phyloP scores from a whole-genome alignment of 2,797 vertebrate genomes.

The Threskiornis aethiopicus region DNA sequence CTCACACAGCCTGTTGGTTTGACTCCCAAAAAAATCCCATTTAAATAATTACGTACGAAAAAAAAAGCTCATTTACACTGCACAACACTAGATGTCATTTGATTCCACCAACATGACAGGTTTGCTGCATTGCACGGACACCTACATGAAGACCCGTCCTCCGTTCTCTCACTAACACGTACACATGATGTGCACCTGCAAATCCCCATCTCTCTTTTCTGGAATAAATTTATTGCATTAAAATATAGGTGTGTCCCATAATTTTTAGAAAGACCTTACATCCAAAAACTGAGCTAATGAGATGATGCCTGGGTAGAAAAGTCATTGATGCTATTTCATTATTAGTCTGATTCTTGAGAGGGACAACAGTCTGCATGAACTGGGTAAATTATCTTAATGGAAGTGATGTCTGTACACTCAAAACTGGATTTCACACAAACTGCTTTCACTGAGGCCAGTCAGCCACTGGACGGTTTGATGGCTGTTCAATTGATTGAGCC shows the following conservation, averaged over 20 bases:
- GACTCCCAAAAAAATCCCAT: neutral
- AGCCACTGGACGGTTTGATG: neutral
- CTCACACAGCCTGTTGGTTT: neutral
- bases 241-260: neutral
- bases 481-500: neutral
- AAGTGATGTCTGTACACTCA: neutral
- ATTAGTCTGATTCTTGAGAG: neutral
- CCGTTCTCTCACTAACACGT: neutral
- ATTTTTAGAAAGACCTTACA: neutral
- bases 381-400: neutral
- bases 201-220: neutral
- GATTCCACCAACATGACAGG: neutral
- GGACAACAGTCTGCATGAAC: neutral
- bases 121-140: neutral
- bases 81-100: neutral
- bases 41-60: neutral
- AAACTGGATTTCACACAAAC: neutral
- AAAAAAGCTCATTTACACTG: neutral
- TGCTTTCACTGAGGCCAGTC: neutral
- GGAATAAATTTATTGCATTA: neutral
- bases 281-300: neutral
- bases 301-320: neutral
- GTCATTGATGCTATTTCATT: neutral
- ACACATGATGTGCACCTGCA: neutral
- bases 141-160: rapidly evolving